Conservation (phyloP, 2,888 invertebrate species). For the Cancer borealis region DNA sequence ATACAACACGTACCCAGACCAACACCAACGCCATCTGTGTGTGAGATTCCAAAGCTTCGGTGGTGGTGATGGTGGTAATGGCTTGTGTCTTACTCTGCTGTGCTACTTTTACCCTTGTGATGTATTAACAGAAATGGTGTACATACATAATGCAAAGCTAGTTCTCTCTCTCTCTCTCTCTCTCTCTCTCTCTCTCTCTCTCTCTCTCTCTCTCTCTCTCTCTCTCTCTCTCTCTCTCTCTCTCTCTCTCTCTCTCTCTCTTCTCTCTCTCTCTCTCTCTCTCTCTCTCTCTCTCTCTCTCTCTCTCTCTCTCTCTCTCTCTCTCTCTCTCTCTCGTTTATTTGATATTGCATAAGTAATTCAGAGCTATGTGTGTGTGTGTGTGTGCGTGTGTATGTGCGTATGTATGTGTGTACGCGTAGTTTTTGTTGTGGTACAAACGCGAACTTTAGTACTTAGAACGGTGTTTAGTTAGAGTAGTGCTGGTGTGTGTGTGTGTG, state of each 20-base stretch:
- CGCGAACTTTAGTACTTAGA: neutral
- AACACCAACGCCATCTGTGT: constrained; percentile 45
- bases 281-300: constrained; percentile 57
- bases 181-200: constrained; percentile 41
- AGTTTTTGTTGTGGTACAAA: too few relatives aligned
- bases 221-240: constrained; percentile 50
- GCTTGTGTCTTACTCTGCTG: neutral
- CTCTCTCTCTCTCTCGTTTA: constrained; percentile 16
- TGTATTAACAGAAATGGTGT: neutral
- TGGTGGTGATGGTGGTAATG: neutral
- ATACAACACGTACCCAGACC: constrained; percentile 11
- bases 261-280: constrained; percentile 51
- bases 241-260: neutral
- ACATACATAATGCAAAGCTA: neutral
- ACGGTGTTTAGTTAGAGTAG: neutral
- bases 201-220: constrained; percentile 55
- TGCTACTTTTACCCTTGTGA: neutral
- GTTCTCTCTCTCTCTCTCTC: neutral
- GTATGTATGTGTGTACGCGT: constrained; percentile 49
- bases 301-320: neutral
- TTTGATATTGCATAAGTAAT: neutral
- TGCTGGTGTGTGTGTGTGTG: constrained; percentile 46
- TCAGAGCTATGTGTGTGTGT: constrained; percentile 36
- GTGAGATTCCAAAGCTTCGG: neutral
- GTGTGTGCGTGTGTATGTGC: constrained; percentile 50